Percentiles rank a stretch among this genome's conserved stretches.
phyloP scores from a whole-genome alignment of 2,797 vertebrate species.

The Enteromius paludinosus region DNA sequence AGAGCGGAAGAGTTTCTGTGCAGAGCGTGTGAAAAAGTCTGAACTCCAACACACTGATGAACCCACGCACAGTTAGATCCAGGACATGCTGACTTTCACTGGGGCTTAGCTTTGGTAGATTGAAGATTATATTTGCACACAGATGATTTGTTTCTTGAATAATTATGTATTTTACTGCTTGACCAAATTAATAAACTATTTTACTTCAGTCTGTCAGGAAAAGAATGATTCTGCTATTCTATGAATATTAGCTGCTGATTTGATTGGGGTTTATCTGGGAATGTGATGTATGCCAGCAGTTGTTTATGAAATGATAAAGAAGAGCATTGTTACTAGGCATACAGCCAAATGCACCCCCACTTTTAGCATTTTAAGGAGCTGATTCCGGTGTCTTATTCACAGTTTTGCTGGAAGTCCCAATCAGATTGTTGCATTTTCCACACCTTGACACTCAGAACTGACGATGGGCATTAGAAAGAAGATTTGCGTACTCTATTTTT shows the following conservation, averaged over 20 bases:
- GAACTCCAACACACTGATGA: constrained; percentile 20
- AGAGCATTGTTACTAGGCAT: background rate
- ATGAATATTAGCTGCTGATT: background rate
- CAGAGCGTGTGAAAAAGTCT: constrained; percentile 4
- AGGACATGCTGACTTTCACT: background rate
- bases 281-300: background rate
- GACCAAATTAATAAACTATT: background rate
- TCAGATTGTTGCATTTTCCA: background rate
- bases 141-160: background rate
- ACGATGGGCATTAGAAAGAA: background rate
- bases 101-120: constrained; percentile 1
- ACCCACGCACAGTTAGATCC: background rate
- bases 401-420: background rate
- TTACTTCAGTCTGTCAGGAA: background rate
- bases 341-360: background rate
- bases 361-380: background rate
- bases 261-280: background rate
- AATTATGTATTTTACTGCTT: background rate
- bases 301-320: background rate
- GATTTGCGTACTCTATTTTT: background rate
- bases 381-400: background rate
- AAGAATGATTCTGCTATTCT: background rate
- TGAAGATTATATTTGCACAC: background rate
- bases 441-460: background rate
- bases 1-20: constrained; percentile 45